A percentile compares a stretch with the other conserved stretches of the same genome.
Conservation (phyloP, 2,113 vertebrate genomes). For the Fulica atra region DNA sequence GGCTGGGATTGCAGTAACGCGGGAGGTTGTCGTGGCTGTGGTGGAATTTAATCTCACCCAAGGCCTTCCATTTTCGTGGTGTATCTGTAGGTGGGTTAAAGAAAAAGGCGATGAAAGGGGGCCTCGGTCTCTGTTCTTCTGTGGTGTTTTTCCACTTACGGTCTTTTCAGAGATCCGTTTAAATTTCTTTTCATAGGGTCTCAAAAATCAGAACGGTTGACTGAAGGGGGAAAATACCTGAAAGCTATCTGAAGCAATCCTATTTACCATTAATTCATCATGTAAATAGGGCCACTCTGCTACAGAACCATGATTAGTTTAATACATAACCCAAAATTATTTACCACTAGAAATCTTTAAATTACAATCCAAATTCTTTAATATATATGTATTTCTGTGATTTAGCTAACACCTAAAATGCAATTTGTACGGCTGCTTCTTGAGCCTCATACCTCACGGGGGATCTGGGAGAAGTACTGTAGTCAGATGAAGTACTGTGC, state of each 20-base stretch:
- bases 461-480: not conserved
- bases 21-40: rapidly evolving
- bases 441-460: not conserved
- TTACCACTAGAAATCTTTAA: not conserved
- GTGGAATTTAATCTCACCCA: not conserved
- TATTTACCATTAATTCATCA: rapidly evolving
- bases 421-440: not conserved
- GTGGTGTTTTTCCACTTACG: not conserved
- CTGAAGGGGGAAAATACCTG: not conserved
- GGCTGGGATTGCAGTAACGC: rapidly evolving
- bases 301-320: not conserved
- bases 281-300: not conserved
- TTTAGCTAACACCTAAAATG: not conserved
- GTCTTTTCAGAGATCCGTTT: rapidly evolving
- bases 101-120: not conserved
- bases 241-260: not conserved
- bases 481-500: rapidly evolving
- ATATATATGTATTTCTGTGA: not conserved
- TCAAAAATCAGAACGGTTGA: not conserved
- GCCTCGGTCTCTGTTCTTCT: not conserved
- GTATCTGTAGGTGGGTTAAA: not conserved
- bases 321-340: not conserved
- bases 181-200: not conserved
- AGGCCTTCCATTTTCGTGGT: not conserved
- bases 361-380: not conserved